phyloP scores from a whole-genome alignment of 2,113 vertebrate species.

The Ochotona curzoniae region DNA sequence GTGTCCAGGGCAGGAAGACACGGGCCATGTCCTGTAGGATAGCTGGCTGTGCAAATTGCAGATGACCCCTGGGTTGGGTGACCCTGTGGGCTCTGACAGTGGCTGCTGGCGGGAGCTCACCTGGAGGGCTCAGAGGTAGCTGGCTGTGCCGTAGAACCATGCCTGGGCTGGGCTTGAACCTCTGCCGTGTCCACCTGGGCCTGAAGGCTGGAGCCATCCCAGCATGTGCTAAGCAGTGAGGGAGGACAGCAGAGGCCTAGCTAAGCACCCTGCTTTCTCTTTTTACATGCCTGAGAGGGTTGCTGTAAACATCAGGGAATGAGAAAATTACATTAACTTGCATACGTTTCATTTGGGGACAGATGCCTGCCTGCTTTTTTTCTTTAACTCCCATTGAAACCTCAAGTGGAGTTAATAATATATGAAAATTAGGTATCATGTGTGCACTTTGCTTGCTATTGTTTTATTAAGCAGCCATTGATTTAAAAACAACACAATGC shows the following conservation, averaged over 20 bases:
- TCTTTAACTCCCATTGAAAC: slow-evolving; percentile 63
- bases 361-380: slow-evolving; percentile 65
- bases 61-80: background rate
- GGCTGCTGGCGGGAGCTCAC: background rate
- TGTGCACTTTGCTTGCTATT: slow-evolving; percentile 64
- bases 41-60: background rate
- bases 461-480: slow-evolving; percentile 64
- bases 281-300: slow-evolving; percentile 53
- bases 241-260: background rate
- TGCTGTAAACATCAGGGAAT: slow-evolving; percentile 63
- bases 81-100: background rate
- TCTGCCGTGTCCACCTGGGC: background rate
- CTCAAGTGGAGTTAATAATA: slow-evolving; percentile 78
- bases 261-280: background rate
- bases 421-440: slow-evolving; percentile 78
- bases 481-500: slow-evolving; percentile 57
- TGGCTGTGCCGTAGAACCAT: background rate
- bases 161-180: background rate
- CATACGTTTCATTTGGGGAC: slow-evolving; percentile 62
- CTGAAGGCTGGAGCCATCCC: background rate
- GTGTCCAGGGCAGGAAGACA: background rate
- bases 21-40: background rate
- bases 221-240: background rate
- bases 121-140: background rate
- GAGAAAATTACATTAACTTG: slow-evolving; percentile 71